These are phyloP conservation scores for Bacillus rossius DNA, from an alignment of 1,140 invertebrate genomes.

Conservation along the genomic window DNA sequence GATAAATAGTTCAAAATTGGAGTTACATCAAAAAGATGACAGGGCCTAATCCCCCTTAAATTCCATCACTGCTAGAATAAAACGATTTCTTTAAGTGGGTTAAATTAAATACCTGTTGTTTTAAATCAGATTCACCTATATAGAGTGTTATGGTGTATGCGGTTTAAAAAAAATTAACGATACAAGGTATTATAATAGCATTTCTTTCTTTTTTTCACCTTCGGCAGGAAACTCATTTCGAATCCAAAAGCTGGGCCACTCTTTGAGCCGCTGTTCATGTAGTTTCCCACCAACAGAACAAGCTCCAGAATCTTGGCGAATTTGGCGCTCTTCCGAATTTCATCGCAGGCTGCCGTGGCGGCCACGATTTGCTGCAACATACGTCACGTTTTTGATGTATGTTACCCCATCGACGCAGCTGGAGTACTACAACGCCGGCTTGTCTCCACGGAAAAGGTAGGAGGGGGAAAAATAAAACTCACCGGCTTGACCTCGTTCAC, in stretches of 20 bases:
- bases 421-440: neutral
- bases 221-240: constrained; percentile 93
- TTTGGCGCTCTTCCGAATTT: constrained; percentile 83
- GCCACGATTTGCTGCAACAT: constrained; percentile 78
- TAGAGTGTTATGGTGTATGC: too few relatives aligned
- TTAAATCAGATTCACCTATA: too few relatives aligned
- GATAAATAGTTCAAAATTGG: too few relatives aligned
- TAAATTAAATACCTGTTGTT: too few relatives aligned
- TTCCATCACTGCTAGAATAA: too few relatives aligned
- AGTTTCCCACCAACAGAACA: constrained; percentile 87
- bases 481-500: neutral
- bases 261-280: constrained; percentile 89
- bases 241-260: constrained; percentile 93
- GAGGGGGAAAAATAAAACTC: neutral
- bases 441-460: neutral
- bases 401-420: neutral
- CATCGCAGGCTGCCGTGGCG: constrained; percentile 91
- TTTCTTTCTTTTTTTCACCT: too few relatives aligned
- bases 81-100: too few relatives aligned
- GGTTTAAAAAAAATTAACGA: too few relatives aligned
- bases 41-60: too few relatives aligned
- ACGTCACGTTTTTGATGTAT: constrained; percentile 2
- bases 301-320: constrained; percentile 89
- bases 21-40: too few relatives aligned
- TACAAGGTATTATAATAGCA: too few relatives aligned